Evolutionary conservation across 1,140 invertebrate species (phyloP).

Genomic region (Drusus annulatus): DNA sequence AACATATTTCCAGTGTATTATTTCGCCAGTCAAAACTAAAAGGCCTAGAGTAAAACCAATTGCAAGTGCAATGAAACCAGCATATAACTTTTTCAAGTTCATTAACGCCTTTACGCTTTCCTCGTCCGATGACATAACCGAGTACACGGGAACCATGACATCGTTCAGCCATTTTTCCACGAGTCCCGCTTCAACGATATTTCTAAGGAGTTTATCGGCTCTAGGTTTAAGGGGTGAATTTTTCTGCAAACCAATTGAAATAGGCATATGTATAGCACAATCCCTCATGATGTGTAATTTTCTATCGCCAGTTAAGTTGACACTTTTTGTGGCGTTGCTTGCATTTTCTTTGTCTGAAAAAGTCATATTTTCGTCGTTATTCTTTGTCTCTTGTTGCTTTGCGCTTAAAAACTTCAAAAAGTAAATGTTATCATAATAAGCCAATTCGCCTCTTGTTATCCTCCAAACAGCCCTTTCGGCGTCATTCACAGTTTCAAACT

Average conservation of each 20-base stretch:
- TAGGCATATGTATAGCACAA: conserved; percentile 85
- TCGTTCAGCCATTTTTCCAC: conserved; percentile 86
- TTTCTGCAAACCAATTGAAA: conserved; percentile 84
- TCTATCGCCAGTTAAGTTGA: conserved; percentile 65
- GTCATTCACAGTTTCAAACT: conserved; percentile 76
- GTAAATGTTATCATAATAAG: conserved; percentile 87
- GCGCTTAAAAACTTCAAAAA: conserved; percentile 78
- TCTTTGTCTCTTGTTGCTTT: conserved; percentile 66
- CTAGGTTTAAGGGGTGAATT: conserved; percentile 83
- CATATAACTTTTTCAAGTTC: conserved; percentile 83
- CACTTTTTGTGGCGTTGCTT: conserved; percentile 46
- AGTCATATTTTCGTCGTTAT: conserved; percentile 50
- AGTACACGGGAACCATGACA: conserved; percentile 73
- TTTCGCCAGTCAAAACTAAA: conserved; percentile 74
- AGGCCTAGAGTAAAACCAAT: conserved; percentile 79
- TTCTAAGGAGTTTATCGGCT: conserved; percentile 77
- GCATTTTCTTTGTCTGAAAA: conserved; percentile 19
- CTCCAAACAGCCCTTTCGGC: conserved; percentile 73
- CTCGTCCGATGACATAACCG: conserved; percentile 64
- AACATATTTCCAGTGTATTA: conserved; percentile 77
- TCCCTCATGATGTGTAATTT: conserved; percentile 85
- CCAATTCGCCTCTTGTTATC: conserved; percentile 79
- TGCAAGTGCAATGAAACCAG: conserved; percentile 78
- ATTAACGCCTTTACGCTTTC: conserved; percentile 79
- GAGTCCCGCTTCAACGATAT: conserved; percentile 82